Evolutionary conservation across 2,113 vertebrate genomes (phyloP), one percentile per base, ranked within the genome.

Genomic region (Felis chaus): DNA sequence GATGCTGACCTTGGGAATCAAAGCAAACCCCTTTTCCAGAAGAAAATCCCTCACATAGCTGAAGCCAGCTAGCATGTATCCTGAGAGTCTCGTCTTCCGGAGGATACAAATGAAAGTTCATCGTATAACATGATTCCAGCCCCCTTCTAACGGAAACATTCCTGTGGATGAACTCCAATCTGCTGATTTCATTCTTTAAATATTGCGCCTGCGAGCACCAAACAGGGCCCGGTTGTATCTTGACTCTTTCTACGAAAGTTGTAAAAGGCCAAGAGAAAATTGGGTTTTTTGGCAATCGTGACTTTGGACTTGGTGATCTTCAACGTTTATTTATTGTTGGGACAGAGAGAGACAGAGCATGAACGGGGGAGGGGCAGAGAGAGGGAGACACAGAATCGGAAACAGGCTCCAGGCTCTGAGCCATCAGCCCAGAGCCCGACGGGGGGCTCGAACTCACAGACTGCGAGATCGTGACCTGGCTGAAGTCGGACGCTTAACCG

Each of bases 21-120:
- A 95, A 79, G 71, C 8, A 96, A 91, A 84, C 94, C 31, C 2
- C 4, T 36, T 91, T 85, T 63, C 48, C 25, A 53, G 50, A 91
- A 93, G 33, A 92, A 96, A 95, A 84, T 85, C 4, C 3, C 69
- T 45, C 29, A 87, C 73, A 78, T 90, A 95, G 90, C 65, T 85
- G 29, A 78, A 95, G 81, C 91, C 69, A 61, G 21, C n/a, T 92
- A 84, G n/a, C 29, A 55, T 41, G 11, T 80, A 23, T 81, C 19
- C 14, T 15, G 80, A 94, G 16, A 94, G 29, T 73, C 21, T 55
- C 57, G 12, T 74, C 25, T 80, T 73, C n/a, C 31, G 73, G 15
- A 48, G 13, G 3, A 57, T 36, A 15, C 29, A 95, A 95, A 80
- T 3, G 21, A 71, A 79, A 76, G 6, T 74, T 96, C 23, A 50